A percentile compares a stretch with the other conserved stretches of the same genome.
Conservation (phyloP, 30 jellyfish, hydroid and myxozoan species). For the Hydractinia symbiolongicarpus region DNA sequence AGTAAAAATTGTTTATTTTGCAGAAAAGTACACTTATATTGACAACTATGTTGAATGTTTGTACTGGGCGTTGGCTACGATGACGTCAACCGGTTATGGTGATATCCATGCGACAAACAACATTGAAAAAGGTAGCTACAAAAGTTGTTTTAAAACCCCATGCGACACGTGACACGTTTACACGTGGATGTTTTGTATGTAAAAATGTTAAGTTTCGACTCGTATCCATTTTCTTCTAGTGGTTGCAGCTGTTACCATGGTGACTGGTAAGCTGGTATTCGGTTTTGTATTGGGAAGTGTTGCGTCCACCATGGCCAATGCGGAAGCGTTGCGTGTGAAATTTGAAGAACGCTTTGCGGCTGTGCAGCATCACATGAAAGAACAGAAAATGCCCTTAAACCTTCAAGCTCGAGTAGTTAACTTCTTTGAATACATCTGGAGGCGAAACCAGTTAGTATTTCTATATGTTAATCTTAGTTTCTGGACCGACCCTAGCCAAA, state of each 20-base stretch:
- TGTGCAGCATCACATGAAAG: conserved; percentile 68
- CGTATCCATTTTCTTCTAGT: conserved; percentile 11
- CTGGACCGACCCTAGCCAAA: neutral
- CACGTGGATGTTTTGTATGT: neutral
- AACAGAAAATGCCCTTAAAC: conserved; percentile 29
- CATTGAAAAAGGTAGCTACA: conserved; percentile 53
- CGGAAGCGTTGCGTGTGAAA: conserved; percentile 55
- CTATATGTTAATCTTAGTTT: neutral
- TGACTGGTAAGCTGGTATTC: conserved; percentile 49
- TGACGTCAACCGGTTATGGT: conserved; percentile 96
- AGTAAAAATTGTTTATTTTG: neutral
- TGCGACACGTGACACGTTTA: no score
- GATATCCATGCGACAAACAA: conserved; percentile 70
- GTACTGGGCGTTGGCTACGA: conserved; percentile 87
- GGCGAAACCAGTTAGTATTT: conserved; percentile 30
- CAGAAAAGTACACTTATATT: neutral
- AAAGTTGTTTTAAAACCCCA: no score
- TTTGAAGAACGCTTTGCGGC: conserved; percentile 59
- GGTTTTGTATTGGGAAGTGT: conserved; percentile 74
- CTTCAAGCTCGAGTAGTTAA: conserved; percentile 50
- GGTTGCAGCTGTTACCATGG: conserved; percentile 31
- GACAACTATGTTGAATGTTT: conserved; percentile 48
- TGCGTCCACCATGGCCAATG: conserved; percentile 60
- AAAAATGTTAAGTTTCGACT: neutral
- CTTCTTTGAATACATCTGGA: conserved; percentile 60